A percentile compares a stretch with the other conserved stretches of the same genome.
Evolutionary conservation across 1,140 invertebrate genomes (phyloP).

Genomic region (Piezodorus guildinii): DNA sequence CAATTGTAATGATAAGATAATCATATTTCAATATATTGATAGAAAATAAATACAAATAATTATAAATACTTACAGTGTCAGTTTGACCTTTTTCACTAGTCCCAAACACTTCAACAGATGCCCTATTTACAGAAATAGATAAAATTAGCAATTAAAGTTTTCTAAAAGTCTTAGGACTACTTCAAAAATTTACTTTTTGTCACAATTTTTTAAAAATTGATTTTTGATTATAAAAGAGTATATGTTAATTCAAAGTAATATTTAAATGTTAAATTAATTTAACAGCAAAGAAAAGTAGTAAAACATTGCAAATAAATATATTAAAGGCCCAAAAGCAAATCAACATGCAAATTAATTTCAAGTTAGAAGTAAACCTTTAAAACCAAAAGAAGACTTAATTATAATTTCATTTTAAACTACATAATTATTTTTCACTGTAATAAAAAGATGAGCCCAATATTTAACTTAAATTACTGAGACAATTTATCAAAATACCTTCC

Average conservation of each 20-base stretch:
- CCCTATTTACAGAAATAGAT: slow-evolving; percentile 33
- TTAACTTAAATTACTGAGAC: slow-evolving; percentile 14
- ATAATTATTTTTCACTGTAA: slow-evolving; percentile 15
- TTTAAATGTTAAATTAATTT: background rate
- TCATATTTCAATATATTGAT: too few relatives aligned
- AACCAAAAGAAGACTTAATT: background rate
- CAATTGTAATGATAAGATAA: too few relatives aligned
- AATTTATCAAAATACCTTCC: slow-evolving; percentile 51
- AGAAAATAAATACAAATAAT: slow-evolving; percentile 15
- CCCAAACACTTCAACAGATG: slow-evolving; percentile 52
- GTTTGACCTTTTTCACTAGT: slow-evolving; percentile 52
- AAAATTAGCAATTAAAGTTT: background rate
- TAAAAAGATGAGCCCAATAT: slow-evolving; percentile 8
- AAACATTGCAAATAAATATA: background rate
- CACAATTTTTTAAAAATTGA: background rate
- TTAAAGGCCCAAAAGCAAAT: background rate
- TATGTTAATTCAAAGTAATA: background rate
- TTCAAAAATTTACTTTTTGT: background rate
- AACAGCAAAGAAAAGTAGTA: background rate
- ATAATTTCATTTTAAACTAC: slow-evolving; percentile 5
- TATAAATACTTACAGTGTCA: slow-evolving; percentile 48
- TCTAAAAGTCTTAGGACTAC: background rate
- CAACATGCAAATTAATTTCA: slow-evolving; percentile 1
- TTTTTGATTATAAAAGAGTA: background rate
- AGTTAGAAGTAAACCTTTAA: background rate